phyloP scores from a whole-genome alignment of 2,888 invertebrate genomes.

The Rhyacophila evoluta region DNA sequence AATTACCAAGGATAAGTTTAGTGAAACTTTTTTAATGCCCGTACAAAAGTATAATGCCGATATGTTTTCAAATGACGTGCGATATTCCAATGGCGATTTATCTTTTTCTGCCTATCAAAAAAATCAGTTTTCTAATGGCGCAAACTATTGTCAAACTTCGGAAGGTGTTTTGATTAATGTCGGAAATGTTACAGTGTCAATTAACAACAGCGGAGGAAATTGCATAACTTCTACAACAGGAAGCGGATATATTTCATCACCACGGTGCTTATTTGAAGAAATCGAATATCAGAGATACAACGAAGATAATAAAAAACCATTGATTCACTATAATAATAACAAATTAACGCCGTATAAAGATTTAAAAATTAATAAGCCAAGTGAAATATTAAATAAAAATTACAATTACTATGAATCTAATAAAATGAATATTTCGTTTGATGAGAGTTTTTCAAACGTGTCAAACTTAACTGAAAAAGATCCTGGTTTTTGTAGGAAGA shows the following conservation, averaged over 20 bases:
- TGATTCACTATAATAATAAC: conserved; percentile 55
- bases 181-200: conserved; percentile 82
- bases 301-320: conserved; percentile 25
- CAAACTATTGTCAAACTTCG: conserved; percentile 66
- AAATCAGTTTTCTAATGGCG: conserved; percentile 65
- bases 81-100: conserved; percentile 1
- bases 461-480: conserved; percentile 28
- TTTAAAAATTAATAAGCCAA: background rate
- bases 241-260: conserved; percentile 65
- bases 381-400: background rate
- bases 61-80: conserved; percentile 56
- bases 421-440: conserved; percentile 19
- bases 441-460: conserved; percentile 32
- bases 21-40: conserved; percentile 59
- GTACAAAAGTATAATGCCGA: conserved; percentile 60
- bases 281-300: conserved; percentile 34
- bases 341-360: conserved; percentile 33
- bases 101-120: conserved; percentile 30
- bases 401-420: background rate
- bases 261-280: conserved; percentile 39
- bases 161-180: conserved; percentile 78
- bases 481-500: conserved; percentile 63
- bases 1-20: conserved; percentile 66
- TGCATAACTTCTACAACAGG: conserved; percentile 75
- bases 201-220: conserved; percentile 79